Base-by-base conservation (phyloP, 30 jellyfish, hydroid and myxozoan genomes). In the Hydractinia symbiolongicarpus region DNA sequence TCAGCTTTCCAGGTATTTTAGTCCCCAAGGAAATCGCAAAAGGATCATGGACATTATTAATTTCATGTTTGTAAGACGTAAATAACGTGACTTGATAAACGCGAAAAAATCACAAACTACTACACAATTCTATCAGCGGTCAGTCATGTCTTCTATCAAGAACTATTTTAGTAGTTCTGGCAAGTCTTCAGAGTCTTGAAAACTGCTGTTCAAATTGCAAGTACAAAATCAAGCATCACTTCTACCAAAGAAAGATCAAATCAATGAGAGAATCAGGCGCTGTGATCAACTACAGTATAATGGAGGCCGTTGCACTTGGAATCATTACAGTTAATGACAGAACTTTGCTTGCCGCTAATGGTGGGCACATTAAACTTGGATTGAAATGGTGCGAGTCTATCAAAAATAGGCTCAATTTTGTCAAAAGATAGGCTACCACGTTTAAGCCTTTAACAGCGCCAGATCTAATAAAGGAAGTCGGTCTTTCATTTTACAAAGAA, bases 1-100 rank as follows among this genome's bases (percentile, higher is more conserved):
- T 4, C 84, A 50, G 50, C 78, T 76, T 76, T 76, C 84, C 84
- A 1, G 79, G 52, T 1, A 40, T 16, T 15, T 76, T 76, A 0
- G 82, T 82, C 5, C 84, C 82, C 1, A 76, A 11, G 3, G 78
- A 53, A 5, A 76, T 76, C 2, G 84, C 77, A 5, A 76, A 76
- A 0, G 84, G 84, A 5, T 76, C 71, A 72, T 72, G 61, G 5
- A 72, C 5, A 21, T 72, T 21, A 4, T 73, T 73, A 4, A 72
- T 73, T 72, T 72, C 81, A 1, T 72, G 67, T 0, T 51, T 3
- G n/a, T 57, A 57, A 57, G 68, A 57, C 68, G 68, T 57, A n/a
- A 57, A 57, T 57, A 57, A 57, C 68, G 68, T 57, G 68, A 57
- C n/a, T n/a, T 10, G 68, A 57, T 57, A n/a, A 57, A 57, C 68